Evolutionary conservation across 2,888 invertebrate genomes (phyloP), one percentile per base, ranked within the genome.

Genomic region (Rhamphomyia laevipes): DNA sequence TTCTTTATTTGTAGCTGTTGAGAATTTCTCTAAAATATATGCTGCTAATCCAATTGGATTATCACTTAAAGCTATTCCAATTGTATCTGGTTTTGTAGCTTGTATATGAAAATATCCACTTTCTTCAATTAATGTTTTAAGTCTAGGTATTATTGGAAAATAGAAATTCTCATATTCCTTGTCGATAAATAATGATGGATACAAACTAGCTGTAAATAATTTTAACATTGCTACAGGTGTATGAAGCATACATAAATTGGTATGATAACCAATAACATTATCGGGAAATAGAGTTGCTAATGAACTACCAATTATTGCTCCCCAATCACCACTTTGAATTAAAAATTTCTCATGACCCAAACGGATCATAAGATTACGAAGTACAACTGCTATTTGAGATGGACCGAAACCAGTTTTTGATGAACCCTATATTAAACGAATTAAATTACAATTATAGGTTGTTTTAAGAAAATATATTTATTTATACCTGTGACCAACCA

Each of bases 21-120:
- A 78, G 70, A 90, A 92, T 65, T 93, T 94, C 61, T 95, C 93
- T 12, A 95, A 67, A 47, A 94, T 85, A 61, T 93, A 95, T 0
- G 87, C 87, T 0, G 91, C 91, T 50, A 95, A 68, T 1, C 91
- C 93, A 1, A 84, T 77, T 0, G 95, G 94, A 57, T 67, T 68
- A 40, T 61, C 57, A n/a, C 61, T 60, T 9, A 70, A 52, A 0
- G 58, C 63, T 1, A 55, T 56, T 16, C 89, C 91, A 55, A 88
- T 71, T 0, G 91, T 90, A 60, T 93, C 92, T 13, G 93, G 92
- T 65, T 90, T 92, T 0, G 91, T 89, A 0, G 86, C 78, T 63
- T 93, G 92, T 6, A 91, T 56, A 62, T 91, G 90, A 58, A 85
- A 63, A 57, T 82, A 81, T 2, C 80, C 81, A n/a, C 57, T 59